These are phyloP conservation scores for Diarsia mendica DNA, from an alignment of 2,888 invertebrate species.

Conservation along the genomic window DNA sequence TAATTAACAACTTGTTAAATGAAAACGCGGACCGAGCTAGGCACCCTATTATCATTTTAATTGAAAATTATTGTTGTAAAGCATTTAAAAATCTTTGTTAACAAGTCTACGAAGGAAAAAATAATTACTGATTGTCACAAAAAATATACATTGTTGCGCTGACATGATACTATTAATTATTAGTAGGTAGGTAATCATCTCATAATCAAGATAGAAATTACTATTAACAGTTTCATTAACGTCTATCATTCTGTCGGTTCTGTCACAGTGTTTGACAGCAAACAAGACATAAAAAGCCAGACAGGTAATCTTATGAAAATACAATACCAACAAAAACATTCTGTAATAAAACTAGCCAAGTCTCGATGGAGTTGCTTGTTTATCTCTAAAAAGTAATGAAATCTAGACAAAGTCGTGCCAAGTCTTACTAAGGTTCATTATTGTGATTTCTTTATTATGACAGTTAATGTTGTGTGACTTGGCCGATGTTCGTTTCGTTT, in stretches of 20 bases:
- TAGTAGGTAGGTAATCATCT: not conserved
- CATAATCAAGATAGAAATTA: conserved; percentile 15
- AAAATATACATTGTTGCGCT: not conserved
- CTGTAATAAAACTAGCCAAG: too few relatives aligned
- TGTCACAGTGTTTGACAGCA: not conserved
- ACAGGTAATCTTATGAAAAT: not conserved
- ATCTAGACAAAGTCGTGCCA: too few relatives aligned
- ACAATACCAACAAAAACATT: too few relatives aligned
- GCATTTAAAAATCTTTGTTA: not conserved
- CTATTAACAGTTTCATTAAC: not conserved
- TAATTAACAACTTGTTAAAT: not conserved
- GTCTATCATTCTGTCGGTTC: not conserved
- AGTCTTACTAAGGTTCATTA: too few relatives aligned
- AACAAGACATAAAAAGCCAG: not conserved
- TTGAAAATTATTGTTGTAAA: not conserved
- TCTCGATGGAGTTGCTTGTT: too few relatives aligned
- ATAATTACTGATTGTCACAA: not conserved
- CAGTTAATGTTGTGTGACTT: too few relatives aligned
- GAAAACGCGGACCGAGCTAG: not conserved
- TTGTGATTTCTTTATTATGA: too few relatives aligned
- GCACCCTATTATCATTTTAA: not conserved
- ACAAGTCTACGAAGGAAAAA: not conserved
- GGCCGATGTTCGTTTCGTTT: too few relatives aligned
- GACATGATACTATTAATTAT: not conserved
- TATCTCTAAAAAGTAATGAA: too few relatives aligned